Evolutionary conservation across 2,888 invertebrate species (phyloP).

Genomic region (Clivina fossor): DNA sequence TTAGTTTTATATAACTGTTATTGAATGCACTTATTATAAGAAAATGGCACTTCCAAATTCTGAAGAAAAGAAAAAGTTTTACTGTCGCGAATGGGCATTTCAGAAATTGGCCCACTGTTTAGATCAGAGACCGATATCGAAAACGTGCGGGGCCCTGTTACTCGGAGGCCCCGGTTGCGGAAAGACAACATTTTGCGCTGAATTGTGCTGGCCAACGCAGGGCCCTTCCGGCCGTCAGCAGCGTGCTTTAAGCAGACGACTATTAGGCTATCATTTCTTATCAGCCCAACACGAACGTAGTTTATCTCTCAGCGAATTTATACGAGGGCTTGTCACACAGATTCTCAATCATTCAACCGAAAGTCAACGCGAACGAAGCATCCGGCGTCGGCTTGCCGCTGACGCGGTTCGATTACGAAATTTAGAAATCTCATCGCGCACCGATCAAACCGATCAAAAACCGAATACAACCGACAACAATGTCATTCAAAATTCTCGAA

Average conservation of each 20-base stretch:
- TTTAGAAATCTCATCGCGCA: slow-evolving; percentile 36
- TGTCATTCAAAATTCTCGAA: neutral
- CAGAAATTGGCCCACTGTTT: slow-evolving; percentile 90
- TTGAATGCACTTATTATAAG: slow-evolving; percentile 6
- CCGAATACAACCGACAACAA: slow-evolving; percentile 38
- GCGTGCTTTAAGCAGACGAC: slow-evolving; percentile 71
- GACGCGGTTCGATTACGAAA: slow-evolving; percentile 42
- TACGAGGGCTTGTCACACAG: slow-evolving; percentile 82
- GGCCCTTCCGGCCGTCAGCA: slow-evolving; percentile 70
- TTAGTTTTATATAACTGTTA: slow-evolving; percentile 2
- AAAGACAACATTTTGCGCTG: slow-evolving; percentile 87
- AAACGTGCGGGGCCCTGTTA: slow-evolving; percentile 86
- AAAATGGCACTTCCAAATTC: slow-evolving; percentile 47
- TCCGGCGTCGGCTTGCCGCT: slow-evolving; percentile 48
- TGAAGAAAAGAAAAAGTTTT: slow-evolving; percentile 74
- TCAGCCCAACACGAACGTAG: slow-evolving; percentile 85
- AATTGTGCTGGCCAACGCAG: slow-evolving; percentile 71
- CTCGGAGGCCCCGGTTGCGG: slow-evolving; percentile 93
- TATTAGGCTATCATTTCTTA: slow-evolving; percentile 86
- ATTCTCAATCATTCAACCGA: slow-evolving; percentile 70
- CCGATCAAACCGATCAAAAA: no score
- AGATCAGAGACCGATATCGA: slow-evolving; percentile 82
- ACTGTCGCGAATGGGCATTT: slow-evolving; percentile 94
- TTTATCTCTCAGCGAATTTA: slow-evolving; percentile 81
- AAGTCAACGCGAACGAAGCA: slow-evolving; percentile 53